Conservation (phyloP, 2,888 invertebrate genomes). For the Meteorus colon region DNA sequence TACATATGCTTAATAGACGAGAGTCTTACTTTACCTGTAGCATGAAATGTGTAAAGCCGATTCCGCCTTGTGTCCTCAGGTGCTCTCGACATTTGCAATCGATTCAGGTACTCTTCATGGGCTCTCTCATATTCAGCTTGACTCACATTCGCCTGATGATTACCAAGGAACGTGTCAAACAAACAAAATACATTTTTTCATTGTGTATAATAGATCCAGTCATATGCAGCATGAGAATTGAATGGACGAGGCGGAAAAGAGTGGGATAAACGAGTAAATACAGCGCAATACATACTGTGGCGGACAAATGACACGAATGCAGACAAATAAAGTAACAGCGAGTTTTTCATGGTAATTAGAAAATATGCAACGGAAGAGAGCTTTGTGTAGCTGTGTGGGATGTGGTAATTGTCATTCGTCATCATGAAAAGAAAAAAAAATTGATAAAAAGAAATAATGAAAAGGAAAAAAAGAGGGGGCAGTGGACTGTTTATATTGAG, state of each 20-base stretch:
- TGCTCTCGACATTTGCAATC: conserved; percentile 59
- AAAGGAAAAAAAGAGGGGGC: background rate
- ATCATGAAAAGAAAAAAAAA: conserved; percentile 18
- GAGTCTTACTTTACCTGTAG: conserved; percentile 60
- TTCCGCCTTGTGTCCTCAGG: conserved; percentile 58
- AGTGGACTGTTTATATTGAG: background rate
- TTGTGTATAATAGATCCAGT: background rate
- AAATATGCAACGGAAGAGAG: conserved; percentile 7
- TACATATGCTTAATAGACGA: background rate
- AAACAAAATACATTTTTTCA: conserved; percentile 41
- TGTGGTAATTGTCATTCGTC: background rate
- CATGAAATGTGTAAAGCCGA: conserved; percentile 67
- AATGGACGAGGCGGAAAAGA: no score
- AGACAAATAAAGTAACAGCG: background rate
- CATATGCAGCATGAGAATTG: no score
- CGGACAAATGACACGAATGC: background rate
- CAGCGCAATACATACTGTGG: no score
- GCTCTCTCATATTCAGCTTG: conserved; percentile 79
- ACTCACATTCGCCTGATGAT: conserved; percentile 79
- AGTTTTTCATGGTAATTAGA: conserved; percentile 27
- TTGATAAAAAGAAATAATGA: conserved; percentile 2
- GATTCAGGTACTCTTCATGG: conserved; percentile 77
- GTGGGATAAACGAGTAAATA: no score
- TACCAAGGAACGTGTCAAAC: conserved; percentile 42
- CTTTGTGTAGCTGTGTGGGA: background rate